Conservation (phyloP, 2,888 invertebrate species). For the Tupiocoris notatus region DNA sequence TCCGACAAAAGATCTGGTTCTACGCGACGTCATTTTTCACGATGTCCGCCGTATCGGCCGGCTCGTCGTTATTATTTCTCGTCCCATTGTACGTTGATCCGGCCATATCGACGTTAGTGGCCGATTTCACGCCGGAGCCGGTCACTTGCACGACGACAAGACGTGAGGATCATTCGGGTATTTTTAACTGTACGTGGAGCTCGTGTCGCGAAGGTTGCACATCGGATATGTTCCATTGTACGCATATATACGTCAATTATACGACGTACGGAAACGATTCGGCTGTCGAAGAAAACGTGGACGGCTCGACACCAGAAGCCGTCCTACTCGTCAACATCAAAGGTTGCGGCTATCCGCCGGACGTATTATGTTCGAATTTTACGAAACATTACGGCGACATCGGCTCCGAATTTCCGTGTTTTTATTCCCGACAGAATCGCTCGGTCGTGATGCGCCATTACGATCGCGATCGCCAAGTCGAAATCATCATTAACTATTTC, state of each 20-base stretch:
- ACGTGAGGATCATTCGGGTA: constrained; percentile 68
- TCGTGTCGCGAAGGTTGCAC: constrained; percentile 79
- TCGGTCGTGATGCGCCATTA: constrained; percentile 81
- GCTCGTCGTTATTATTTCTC: constrained; percentile 69
- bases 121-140: constrained; percentile 72
- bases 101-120: constrained; percentile 60
- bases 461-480: constrained; percentile 77
- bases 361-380: constrained; percentile 73
- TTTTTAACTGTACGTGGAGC: constrained; percentile 78
- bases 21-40: constrained; percentile 70
- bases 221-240: constrained; percentile 71
- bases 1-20: constrained; percentile 68
- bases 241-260: constrained; percentile 62
- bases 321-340: constrained; percentile 76
- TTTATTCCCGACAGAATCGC: constrained; percentile 73
- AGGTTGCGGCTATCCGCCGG: constrained; percentile 79
- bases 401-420: constrained; percentile 66
- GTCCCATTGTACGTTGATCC: constrained; percentile 72
- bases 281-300: constrained; percentile 35
- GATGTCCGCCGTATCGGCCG: constrained; percentile 69
- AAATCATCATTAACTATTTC: constrained; percentile 78
- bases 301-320: constrained; percentile 55
- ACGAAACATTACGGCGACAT: constrained; percentile 68
- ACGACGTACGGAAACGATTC: constrained; percentile 48
- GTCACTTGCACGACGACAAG: constrained; percentile 71